A percentile compares a stretch with the other conserved stretches of the same genome.
These are phyloP conservation scores for Leptinotarsa tumamoca DNA, from an alignment of 2,888 invertebrate species.

Conservation along the genomic window DNA sequence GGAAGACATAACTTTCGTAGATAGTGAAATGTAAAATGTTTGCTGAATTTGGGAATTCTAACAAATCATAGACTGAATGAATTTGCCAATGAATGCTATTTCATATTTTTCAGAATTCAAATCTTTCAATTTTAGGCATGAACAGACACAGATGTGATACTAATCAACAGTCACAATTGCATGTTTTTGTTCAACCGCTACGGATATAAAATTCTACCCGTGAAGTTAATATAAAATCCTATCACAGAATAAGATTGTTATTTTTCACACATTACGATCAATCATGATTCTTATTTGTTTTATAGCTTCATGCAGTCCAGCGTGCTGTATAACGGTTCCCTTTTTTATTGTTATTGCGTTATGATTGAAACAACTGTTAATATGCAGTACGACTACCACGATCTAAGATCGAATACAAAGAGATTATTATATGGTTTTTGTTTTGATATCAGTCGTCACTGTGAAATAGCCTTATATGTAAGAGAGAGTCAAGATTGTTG, in stretches of 20 bases:
- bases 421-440: slow-evolving; percentile 2
- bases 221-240: not conserved
- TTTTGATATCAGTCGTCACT: not conserved
- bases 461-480: not conserved
- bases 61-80: not conserved
- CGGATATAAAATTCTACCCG: not conserved
- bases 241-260: not conserved
- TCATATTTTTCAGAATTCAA: too few relatives aligned
- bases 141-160: too few relatives aligned
- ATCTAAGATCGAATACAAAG: slow-evolving; percentile 14
- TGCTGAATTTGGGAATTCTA: not conserved
- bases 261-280: slow-evolving; percentile 14
- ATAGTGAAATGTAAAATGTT: not conserved
- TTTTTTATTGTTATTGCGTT: slow-evolving; percentile 7
- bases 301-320: not conserved
- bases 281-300: slow-evolving; percentile 11
- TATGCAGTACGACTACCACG: not conserved
- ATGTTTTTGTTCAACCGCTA: not conserved
- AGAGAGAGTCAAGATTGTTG: not conserved
- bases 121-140: too few relatives aligned
- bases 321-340: not conserved
- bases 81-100: too few relatives aligned
- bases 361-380: slow-evolving; percentile 15
- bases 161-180: too few relatives aligned
- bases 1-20: not conserved